phyloP scores from a whole-genome alignment of 2,888 invertebrate species.

The Adelognathus sp. region DNA sequence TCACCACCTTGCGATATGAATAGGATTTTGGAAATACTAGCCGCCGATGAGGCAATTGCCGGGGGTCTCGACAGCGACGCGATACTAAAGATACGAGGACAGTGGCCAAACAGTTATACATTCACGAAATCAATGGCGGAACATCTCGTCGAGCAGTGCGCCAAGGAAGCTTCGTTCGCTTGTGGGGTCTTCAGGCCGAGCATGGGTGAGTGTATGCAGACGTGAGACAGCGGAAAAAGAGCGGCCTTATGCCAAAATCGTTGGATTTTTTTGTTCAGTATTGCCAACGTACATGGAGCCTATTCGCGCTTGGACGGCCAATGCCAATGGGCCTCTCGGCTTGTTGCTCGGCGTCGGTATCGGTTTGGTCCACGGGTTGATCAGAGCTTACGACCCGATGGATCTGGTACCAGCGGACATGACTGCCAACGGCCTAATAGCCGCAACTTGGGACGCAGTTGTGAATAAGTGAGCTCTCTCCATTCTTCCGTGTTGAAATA shows the following conservation, averaged over 20 bases:
- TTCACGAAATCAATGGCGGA: slow-evolving; percentile 72
- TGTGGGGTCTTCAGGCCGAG: slow-evolving; percentile 70
- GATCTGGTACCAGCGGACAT: slow-evolving; percentile 71
- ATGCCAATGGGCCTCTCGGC: slow-evolving; percentile 60
- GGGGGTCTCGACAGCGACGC: slow-evolving; percentile 63
- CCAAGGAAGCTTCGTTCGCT: slow-evolving; percentile 59
- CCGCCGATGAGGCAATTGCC: slow-evolving; percentile 57
- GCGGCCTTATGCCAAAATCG: too few relatives aligned
- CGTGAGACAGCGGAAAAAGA: neutral
- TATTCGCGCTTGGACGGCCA: slow-evolving; percentile 62
- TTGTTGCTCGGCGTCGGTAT: slow-evolving; percentile 49
- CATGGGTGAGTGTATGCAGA: slow-evolving; percentile 61
- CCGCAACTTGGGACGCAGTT: slow-evolving; percentile 67
- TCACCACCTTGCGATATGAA: slow-evolving; percentile 66
- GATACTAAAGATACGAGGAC: slow-evolving; percentile 57
- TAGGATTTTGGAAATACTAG: slow-evolving; percentile 66
- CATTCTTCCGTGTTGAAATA: neutral
- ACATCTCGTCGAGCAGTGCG: slow-evolving; percentile 65
- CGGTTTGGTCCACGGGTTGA: slow-evolving; percentile 64
- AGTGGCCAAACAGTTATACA: slow-evolving; percentile 67
- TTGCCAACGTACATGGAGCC: slow-evolving; percentile 67
- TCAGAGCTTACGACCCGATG: slow-evolving; percentile 42
- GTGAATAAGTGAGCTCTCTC: slow-evolving; percentile 62
- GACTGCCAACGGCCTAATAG: slow-evolving; percentile 67
- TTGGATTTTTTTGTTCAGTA: slow-evolving; percentile 66